A percentile compares a stretch with the other conserved stretches of the same genome.
These are phyloP conservation scores for Limnephilus auricula DNA, from an alignment of 2,888 invertebrate genomes.

Conservation along the genomic window DNA sequence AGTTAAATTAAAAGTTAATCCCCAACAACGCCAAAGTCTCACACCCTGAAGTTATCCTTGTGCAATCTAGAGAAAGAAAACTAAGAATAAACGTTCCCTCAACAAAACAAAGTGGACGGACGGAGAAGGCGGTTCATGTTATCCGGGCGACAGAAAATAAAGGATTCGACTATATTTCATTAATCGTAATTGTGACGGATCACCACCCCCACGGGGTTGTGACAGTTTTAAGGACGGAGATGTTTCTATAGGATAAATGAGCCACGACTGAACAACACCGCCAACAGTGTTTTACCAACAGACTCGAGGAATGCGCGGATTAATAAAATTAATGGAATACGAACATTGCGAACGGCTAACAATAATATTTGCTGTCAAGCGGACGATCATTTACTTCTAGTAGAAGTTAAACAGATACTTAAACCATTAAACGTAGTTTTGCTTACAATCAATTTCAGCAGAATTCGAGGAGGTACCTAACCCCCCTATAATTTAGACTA, in stretches of 20 bases:
- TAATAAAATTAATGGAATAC: not conserved
- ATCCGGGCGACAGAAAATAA: constrained; percentile 61
- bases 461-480: not conserved
- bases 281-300: not conserved
- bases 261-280: not conserved
- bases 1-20: constrained; percentile 62
- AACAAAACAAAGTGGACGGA: constrained; percentile 34
- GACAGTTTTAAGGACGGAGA: constrained; percentile 60
- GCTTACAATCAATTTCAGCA: not conserved
- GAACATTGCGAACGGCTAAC: not conserved
- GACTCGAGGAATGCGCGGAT: not conserved
- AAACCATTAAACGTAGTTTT: not conserved
- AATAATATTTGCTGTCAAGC: not conserved
- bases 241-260: not conserved
- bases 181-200: constrained; percentile 66
- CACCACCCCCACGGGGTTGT: constrained; percentile 57
- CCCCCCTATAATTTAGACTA: not conserved
- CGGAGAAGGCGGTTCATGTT: constrained; percentile 45
- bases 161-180: constrained; percentile 64
- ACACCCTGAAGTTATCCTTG: constrained; percentile 53
- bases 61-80: not conserved
- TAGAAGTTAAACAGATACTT: not conserved
- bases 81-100: constrained; percentile 30
- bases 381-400: not conserved
- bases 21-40: constrained; percentile 63